phyloP scores from a whole-genome alignment of 1,140 invertebrate genomes.

The Mylabris phalerata region DNA sequence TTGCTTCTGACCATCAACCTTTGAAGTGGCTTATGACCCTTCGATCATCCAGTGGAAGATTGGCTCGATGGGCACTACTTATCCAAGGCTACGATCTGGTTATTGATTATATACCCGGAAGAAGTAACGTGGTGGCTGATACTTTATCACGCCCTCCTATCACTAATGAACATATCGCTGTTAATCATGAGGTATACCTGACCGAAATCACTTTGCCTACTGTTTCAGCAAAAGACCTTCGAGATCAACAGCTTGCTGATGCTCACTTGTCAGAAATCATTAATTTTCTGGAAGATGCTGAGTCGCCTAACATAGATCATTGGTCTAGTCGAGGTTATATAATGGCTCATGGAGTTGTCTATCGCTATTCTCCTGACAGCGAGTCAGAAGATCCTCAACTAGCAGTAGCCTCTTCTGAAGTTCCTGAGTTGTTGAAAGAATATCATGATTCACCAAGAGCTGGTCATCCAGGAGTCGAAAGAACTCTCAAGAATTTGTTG shows the following conservation, averaged over 20 bases:
- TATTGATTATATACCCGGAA: conserved; percentile 15
- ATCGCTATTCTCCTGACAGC: no score
- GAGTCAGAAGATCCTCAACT: conserved; percentile 12
- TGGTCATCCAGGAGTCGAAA: conserved; percentile 31
- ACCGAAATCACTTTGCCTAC: no score
- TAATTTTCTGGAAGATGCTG: no score
- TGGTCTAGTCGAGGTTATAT: no score
- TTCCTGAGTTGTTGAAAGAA: conserved; percentile 14
- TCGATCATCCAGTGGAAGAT: conserved; percentile 20
- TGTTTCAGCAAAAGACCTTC: no score
- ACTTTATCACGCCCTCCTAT: conserved; percentile 11
- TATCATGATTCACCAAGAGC: conserved; percentile 31
- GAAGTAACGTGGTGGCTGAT: conserved; percentile 12
- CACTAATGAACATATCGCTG: no score
- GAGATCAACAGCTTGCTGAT: no score
- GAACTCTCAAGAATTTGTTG: conserved; percentile 14
- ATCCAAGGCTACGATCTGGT: conserved; percentile 10
- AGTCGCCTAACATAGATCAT: no score
- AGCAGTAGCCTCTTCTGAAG: conserved; percentile 23
- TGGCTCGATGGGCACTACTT: conserved; percentile 28
- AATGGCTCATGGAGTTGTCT: no score
- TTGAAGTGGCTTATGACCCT: conserved; percentile 4
- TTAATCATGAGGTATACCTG: no score
- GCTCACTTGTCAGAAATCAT: no score
- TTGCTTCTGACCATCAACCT: conserved; percentile 20